Evolutionary conservation across 2,888 invertebrate genomes (phyloP).

Genomic region (Orthosia gracilis): DNA sequence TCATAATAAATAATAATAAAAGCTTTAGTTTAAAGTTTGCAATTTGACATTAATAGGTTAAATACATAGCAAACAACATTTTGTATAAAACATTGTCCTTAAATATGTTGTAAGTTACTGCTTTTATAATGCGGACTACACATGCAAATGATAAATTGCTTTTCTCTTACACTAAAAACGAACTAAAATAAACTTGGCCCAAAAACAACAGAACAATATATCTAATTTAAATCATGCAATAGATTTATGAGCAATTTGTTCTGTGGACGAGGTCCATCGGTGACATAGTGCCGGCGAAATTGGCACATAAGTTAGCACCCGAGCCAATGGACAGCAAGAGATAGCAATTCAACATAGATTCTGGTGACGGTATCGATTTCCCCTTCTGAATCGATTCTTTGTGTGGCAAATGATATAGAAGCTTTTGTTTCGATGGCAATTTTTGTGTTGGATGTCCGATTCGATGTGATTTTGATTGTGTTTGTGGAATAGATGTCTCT

Average conservation of each 20-base stretch:
- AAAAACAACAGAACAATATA: conserved; percentile 26
- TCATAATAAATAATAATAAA: too few relatives aligned
- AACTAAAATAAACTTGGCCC: background rate
- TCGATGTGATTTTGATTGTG: conserved; percentile 34
- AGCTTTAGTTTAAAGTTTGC: too few relatives aligned
- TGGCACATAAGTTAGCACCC: conserved; percentile 80
- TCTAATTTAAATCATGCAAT: conserved; percentile 57
- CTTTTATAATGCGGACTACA: background rate
- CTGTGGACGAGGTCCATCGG: conserved; percentile 74
- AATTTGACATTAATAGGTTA: too few relatives aligned
- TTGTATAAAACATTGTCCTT: background rate
- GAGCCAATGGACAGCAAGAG: conserved; percentile 72
- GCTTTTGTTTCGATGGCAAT: conserved; percentile 50
- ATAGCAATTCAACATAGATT: conserved; percentile 59
- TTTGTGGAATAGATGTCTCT: conserved; percentile 7
- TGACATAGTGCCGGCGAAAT: conserved; percentile 81
- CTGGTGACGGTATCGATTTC: conserved; percentile 66
- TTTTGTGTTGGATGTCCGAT: conserved; percentile 38
- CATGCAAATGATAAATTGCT: conserved; percentile 27
- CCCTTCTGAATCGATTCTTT: conserved; percentile 59
- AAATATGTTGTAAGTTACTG: background rate
- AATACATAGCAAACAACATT: too few relatives aligned
- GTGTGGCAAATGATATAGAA: conserved; percentile 55
- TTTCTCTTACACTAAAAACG: conserved; percentile 6
- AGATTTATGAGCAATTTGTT: conserved; percentile 66